These are phyloP conservation scores for Pseudopodoces humilis DNA, from an alignment of 2,113 vertebrate species.

Conservation along the genomic window DNA sequence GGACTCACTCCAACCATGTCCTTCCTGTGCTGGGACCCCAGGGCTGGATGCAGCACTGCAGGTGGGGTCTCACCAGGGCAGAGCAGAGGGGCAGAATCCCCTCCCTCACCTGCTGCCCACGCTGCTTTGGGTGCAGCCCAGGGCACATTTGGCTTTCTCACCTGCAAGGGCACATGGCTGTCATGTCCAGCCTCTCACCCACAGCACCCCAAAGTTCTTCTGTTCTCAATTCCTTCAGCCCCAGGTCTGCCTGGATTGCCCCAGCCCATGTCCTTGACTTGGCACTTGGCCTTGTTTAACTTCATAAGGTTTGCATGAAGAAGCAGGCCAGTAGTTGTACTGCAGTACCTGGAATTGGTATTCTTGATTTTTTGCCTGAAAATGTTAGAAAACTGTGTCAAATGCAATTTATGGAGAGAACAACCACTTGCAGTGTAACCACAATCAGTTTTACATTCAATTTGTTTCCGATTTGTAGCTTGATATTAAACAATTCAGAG, in stretches of 20 bases:
- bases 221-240: background rate
- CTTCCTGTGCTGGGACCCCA: accelerated
- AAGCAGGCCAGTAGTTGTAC: background rate
- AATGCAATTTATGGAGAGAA: background rate
- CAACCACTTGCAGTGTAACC: background rate
- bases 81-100: background rate
- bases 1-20: accelerated
- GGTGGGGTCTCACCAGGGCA: background rate
- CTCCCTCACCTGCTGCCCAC: background rate
- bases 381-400: background rate
- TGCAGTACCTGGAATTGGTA: background rate
- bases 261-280: accelerated
- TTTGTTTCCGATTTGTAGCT: background rate
- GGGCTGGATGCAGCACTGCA: background rate
- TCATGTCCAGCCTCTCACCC: background rate
- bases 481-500: background rate
- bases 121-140: accelerated
- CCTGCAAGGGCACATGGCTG: accelerated
- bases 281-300: background rate
- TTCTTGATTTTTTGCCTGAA: background rate
- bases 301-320: background rate
- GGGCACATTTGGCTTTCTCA: accelerated
- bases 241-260: background rate
- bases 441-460: background rate
- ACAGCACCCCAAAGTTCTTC: background rate